Percentiles rank a stretch among this genome's conserved stretches.
phyloP scores from a whole-genome alignment of 2,797 vertebrate species.

The Enteromius afrohamiltoni region DNA sequence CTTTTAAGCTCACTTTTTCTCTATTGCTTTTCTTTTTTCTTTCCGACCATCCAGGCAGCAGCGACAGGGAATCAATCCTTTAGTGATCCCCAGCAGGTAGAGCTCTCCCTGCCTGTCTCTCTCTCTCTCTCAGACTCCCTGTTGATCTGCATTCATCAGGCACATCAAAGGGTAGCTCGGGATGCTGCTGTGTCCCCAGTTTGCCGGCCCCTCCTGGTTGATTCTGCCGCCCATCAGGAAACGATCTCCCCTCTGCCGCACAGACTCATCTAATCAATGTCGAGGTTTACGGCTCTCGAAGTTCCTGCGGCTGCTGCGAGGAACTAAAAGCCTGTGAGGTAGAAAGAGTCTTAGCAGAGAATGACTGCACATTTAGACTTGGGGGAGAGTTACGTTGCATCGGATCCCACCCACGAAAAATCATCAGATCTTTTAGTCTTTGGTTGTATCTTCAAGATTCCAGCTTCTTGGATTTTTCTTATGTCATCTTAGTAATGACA shows the following conservation, averaged over 20 bases:
- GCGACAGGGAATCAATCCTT: constrained; percentile 56
- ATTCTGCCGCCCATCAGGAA: constrained; percentile 65
- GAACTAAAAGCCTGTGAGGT: constrained; percentile 63
- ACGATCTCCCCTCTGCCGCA: constrained; percentile 56
- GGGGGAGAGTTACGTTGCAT: constrained; percentile 64
- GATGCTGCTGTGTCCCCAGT: constrained; percentile 65
- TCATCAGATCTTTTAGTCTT: background rate
- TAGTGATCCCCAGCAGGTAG: constrained; percentile 59
- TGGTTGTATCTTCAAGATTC: constrained; percentile 7
- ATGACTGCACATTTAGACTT: constrained; percentile 59
- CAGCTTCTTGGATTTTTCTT: background rate
- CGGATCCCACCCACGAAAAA: constrained; percentile 44
- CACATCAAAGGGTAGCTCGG: constrained; percentile 71
- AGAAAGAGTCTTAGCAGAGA: constrained; percentile 22
- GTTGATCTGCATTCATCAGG: constrained; percentile 58
- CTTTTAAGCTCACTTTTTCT: constrained; percentile 44
- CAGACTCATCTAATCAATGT: constrained; percentile 73
- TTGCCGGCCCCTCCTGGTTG: constrained; percentile 63
- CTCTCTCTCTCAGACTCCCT: constrained; percentile 56
- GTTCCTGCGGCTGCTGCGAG: constrained; percentile 69
- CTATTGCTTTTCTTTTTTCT: constrained; percentile 46
- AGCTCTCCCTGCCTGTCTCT: constrained; percentile 48
- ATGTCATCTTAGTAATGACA: background rate
- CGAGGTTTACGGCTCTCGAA: constrained; percentile 71
- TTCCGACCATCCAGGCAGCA: constrained; percentile 49